These are phyloP conservation scores for Pharmacophagus antenor DNA, from an alignment of 2,888 invertebrate species.

Conservation along the genomic window DNA sequence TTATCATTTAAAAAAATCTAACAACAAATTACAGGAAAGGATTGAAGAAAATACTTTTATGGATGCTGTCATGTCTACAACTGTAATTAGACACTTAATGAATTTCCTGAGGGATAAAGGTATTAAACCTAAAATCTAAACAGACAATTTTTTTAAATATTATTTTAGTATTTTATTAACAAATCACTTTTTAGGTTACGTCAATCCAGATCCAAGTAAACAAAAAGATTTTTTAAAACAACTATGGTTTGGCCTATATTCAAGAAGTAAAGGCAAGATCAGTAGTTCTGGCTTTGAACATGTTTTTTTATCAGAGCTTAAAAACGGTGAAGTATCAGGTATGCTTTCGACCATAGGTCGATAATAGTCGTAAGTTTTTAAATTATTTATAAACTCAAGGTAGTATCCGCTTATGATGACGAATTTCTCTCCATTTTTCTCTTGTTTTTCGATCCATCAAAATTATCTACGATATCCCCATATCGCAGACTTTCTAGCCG, in stretches of 20 bases:
- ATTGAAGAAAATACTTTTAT: slow-evolving; percentile 90
- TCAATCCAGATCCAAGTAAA: slow-evolving; percentile 83
- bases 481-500: no score
- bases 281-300: slow-evolving; percentile 97
- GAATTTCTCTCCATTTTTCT: no score
- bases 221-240: slow-evolving; percentile 87
- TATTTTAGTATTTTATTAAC: background rate
- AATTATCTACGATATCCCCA: no score
- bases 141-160: background rate
- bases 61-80: slow-evolving; percentile 87
- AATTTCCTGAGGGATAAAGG: slow-evolving; percentile 84
- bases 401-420: no score
- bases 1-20: no score
- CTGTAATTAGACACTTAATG: slow-evolving; percentile 87
- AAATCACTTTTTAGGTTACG: slow-evolving; percentile 69
- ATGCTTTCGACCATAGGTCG: slow-evolving; percentile 16
- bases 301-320: slow-evolving; percentile 93
- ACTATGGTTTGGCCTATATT: slow-evolving; percentile 91
- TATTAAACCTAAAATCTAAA: slow-evolving; percentile 37
- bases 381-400: no score
- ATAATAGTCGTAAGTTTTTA: background rate
- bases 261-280: slow-evolving; percentile 87
- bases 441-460: no score
- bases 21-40: slow-evolving; percentile 81
- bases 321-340: slow-evolving; percentile 86